These are phyloP conservation scores for Brachirus orientalis DNA, from an alignment of 2,113 vertebrate genomes.

Conservation along the genomic window DNA sequence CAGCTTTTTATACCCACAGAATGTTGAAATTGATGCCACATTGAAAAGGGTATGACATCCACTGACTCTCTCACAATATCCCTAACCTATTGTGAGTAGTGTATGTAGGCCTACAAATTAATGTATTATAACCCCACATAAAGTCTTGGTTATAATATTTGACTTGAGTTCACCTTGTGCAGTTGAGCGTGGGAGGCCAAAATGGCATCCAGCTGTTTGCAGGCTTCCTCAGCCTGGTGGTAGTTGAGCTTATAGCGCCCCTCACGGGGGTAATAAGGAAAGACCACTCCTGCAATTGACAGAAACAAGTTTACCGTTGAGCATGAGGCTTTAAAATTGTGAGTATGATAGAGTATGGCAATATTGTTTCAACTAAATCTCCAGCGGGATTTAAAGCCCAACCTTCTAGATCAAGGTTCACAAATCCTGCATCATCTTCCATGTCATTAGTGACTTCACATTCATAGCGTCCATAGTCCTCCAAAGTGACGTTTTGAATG, in stretches of 20 bases:
- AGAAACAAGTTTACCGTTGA: slow-evolving; percentile 11
- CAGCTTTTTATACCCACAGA: no score
- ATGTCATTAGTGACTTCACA: slow-evolving; percentile 96
- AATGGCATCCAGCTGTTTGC: slow-evolving; percentile 90
- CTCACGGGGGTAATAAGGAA: slow-evolving; percentile 90
- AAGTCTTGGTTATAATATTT: background rate
- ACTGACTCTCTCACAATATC: no score
- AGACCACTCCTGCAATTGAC: slow-evolving; percentile 87
- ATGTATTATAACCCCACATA: background rate
- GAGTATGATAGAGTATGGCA: background rate
- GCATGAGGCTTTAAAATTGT: background rate
- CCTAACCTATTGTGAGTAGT: no score
- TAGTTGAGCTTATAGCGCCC: slow-evolving; percentile 94
- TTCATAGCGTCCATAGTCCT: slow-evolving; percentile 95
- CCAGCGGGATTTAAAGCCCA: slow-evolving; percentile 18
- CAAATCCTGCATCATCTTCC: slow-evolving; percentile 92
- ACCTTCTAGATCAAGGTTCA: slow-evolving; percentile 96
- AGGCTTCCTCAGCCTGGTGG: slow-evolving; percentile 87
- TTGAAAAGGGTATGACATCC: no score
- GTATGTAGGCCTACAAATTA: background rate
- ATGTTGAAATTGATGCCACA: no score
- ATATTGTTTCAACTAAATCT: background rate
- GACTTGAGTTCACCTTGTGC: slow-evolving; percentile 77
- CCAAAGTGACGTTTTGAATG: slow-evolving; percentile 92
- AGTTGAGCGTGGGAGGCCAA: slow-evolving; percentile 92